Evolutionary conservation across 2,888 invertebrate species (phyloP).

Genomic region (Scaptomyza polygonia): DNA sequence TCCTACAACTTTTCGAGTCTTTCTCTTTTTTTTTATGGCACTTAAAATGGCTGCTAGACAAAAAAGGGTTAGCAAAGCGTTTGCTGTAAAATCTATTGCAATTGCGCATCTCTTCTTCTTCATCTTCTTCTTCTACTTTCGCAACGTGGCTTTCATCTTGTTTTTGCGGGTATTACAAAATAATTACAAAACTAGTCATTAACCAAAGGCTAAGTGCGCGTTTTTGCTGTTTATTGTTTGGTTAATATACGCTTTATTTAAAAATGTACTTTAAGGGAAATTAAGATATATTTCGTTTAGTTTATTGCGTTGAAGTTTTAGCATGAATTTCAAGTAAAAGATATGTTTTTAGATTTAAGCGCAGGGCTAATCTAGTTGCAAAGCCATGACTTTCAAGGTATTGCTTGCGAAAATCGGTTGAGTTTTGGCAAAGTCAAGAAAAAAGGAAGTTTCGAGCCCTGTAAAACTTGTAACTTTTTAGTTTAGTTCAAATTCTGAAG

Average conservation of each 20-base stretch:
- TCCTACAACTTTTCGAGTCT: conserved; percentile 82
- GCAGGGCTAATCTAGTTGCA: no score
- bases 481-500: not conserved
- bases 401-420: no score
- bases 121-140: not conserved
- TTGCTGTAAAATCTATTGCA: conserved; percentile 66
- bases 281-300: not conserved
- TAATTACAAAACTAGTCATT: conserved; percentile 51
- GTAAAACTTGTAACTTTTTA: no score
- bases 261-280: not conserved
- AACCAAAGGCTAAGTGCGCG: conserved; percentile 14
- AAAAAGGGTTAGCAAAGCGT: conserved; percentile 71
- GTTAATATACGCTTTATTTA: conserved; percentile 1
- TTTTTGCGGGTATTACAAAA: conserved; percentile 39
- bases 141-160: conserved; percentile 22
- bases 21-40: conserved; percentile 73
- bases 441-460: no score
- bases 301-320: no score
- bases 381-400: no score
- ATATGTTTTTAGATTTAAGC: no score
- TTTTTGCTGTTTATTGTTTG: no score
- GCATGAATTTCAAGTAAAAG: no score
- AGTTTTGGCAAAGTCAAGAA: no score
- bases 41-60: conserved; percentile 81
- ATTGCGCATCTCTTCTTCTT: conserved; percentile 28